Percentiles rank a stretch among this genome's conserved stretches.
These are phyloP conservation scores for Adelges cooleyi DNA, from an alignment of 1,140 invertebrate genomes.

Conservation along the genomic window DNA sequence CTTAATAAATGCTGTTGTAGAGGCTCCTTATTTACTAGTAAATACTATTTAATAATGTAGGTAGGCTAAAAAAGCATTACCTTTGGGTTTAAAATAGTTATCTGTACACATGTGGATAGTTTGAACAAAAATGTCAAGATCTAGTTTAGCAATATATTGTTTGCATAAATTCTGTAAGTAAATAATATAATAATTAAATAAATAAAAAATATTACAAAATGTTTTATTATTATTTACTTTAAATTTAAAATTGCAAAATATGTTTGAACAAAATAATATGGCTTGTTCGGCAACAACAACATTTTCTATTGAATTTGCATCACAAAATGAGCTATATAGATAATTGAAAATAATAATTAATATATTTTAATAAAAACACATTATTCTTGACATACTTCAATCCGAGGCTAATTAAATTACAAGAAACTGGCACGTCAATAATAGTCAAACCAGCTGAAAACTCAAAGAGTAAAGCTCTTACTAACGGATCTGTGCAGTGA, in stretches of 20 bases:
- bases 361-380: too few relatives aligned
- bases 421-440: constrained; percentile 12
- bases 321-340: constrained; percentile 11
- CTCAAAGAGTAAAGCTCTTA: constrained; percentile 4
- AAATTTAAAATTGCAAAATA: constrained; percentile 4
- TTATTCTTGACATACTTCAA: constrained; percentile 4
- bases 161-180: not conserved
- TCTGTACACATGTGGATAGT: constrained; percentile 3
- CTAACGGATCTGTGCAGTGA: constrained; percentile 2
- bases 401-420: not conserved
- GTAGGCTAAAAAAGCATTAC: too few relatives aligned
- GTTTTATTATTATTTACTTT: not conserved
- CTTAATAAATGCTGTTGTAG: too few relatives aligned
- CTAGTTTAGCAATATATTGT: not conserved
- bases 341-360: too few relatives aligned
- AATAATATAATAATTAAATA: not conserved
- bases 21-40: too few relatives aligned
- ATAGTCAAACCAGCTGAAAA: constrained; percentile 10
- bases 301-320: not conserved
- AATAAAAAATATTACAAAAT: not conserved
- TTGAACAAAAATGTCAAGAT: not conserved
- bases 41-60: too few relatives aligned
- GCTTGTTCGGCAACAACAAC: constrained; percentile 8
- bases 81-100: not conserved
- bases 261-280: constrained; percentile 9